A percentile compares a stretch with the other conserved stretches of the same genome.
phyloP scores from a whole-genome alignment of 2,888 invertebrate species.

The Pyrgus malvae region DNA sequence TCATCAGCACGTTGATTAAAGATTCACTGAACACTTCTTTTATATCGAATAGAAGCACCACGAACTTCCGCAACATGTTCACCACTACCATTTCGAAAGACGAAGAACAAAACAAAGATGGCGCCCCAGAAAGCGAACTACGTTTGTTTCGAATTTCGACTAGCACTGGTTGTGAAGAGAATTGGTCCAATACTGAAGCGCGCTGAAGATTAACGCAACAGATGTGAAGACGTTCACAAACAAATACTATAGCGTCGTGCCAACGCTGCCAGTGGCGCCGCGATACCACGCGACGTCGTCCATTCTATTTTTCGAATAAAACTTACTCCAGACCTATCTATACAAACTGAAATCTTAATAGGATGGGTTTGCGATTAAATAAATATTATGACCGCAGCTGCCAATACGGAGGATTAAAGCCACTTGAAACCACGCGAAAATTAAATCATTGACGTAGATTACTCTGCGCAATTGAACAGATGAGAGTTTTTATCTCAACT shows the following conservation, averaged over 20 bases:
- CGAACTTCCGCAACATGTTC: constrained; percentile 67
- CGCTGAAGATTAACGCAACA: constrained; percentile 73
- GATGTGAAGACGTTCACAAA: constrained; percentile 74
- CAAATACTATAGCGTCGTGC: constrained; percentile 67
- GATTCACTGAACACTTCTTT: constrained; percentile 79
- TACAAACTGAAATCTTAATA: constrained; percentile 10
- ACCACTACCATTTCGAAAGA: constrained; percentile 50
- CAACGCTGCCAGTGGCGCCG: constrained; percentile 68
- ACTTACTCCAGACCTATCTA: constrained; percentile 32
- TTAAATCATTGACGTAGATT: constrained; percentile 18
- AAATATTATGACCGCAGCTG: constrained; percentile 44
- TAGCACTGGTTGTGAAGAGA: constrained; percentile 64
- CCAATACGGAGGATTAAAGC: constrained; percentile 32
- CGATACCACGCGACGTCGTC: constrained; percentile 55
- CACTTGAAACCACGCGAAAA: constrained; percentile 17
- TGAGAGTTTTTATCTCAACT: constrained; percentile 15
- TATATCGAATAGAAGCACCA: constrained; percentile 69
- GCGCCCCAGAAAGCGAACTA: constrained; percentile 44
- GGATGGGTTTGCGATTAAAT: constrained; percentile 29
- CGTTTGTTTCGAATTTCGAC: constrained; percentile 45
- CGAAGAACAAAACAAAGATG: constrained; percentile 45
- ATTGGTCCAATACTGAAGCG: constrained; percentile 71
- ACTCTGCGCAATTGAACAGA: constrained; percentile 9
- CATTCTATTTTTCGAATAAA: constrained; percentile 60
- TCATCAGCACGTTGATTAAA: constrained; percentile 68